Evolutionary conservation across 2,888 invertebrate species (phyloP).

Genomic region (Linnaemya vulpina): DNA sequence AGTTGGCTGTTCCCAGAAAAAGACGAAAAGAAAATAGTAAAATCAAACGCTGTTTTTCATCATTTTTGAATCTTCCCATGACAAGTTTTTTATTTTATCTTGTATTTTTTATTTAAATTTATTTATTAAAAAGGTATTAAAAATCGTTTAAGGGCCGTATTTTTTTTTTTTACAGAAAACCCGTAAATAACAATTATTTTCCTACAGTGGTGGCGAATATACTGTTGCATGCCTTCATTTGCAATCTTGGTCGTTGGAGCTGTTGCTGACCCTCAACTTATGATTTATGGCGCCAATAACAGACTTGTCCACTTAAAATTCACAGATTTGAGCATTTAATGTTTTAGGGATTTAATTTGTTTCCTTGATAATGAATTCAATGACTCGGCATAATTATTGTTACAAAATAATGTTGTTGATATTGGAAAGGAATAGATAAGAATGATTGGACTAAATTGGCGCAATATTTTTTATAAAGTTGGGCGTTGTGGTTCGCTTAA

Average conservation of each 20-base stretch:
- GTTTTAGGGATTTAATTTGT: conserved; percentile 31
- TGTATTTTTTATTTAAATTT: conserved; percentile 13
- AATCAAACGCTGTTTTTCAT: conserved; percentile 47
- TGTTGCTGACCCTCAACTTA: conserved; percentile 56
- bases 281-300: conserved; percentile 64
- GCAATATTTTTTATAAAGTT: too few relatives aligned
- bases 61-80: conserved; percentile 26
- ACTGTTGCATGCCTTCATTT: conserved; percentile 64
- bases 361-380: conserved; percentile 41
- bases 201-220: conserved; percentile 7
- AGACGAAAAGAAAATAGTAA: too few relatives aligned
- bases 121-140: conserved; percentile 60
- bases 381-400: conserved; percentile 57
- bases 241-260: conserved; percentile 35
- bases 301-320: conserved; percentile 44
- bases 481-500: too few relatives aligned
- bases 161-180: background rate
- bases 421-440: conserved; percentile 12
- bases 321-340: conserved; percentile 21
- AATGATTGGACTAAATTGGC: background rate
- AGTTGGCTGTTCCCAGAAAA: conserved; percentile 7
- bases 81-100: background rate
- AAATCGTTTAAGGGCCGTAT: conserved; percentile 41
- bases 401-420: background rate
- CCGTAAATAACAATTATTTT: conserved; percentile 46